Evolutionary conservation across 2,113 vertebrate genomes (phyloP).

Genomic region (Eonycteris spelaea): DNA sequence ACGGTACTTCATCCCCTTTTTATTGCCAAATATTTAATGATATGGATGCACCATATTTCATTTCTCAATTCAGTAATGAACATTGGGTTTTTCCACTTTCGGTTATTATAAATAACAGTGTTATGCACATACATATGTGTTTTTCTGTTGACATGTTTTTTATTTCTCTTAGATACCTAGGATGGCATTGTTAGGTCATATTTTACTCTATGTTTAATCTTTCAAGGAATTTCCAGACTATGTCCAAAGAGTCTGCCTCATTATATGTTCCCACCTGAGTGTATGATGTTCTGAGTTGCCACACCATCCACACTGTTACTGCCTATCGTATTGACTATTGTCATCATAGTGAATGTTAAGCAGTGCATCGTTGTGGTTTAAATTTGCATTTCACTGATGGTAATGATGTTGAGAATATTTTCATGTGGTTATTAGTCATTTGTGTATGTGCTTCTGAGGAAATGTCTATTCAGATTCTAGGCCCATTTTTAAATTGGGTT

Average conservation of each 20-base stretch:
- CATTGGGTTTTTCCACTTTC: background rate
- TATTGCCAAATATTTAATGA: background rate
- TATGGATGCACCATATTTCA: background rate
- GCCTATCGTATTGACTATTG: background rate
- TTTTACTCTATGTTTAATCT: background rate
- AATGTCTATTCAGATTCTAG: background rate
- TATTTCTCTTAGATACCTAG: background rate
- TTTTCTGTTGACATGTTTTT: background rate
- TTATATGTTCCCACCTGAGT: background rate
- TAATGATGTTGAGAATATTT: background rate
- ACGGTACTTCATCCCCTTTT: background rate
- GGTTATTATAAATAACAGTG: background rate
- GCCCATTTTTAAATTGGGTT: background rate
- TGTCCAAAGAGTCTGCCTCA: background rate
- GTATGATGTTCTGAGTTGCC: background rate
- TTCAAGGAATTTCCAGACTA: background rate
- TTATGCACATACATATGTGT: background rate
- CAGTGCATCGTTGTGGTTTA: background rate
- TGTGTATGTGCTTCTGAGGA: background rate
- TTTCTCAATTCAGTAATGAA: background rate
- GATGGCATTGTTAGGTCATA: background rate
- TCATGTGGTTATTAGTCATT: background rate
- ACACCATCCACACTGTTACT: background rate
- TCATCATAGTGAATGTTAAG: background rate
- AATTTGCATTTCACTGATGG: background rate